These are phyloP conservation scores for Chauna torquata DNA, from an alignment of 2,113 vertebrate species.

Conservation along the genomic window DNA sequence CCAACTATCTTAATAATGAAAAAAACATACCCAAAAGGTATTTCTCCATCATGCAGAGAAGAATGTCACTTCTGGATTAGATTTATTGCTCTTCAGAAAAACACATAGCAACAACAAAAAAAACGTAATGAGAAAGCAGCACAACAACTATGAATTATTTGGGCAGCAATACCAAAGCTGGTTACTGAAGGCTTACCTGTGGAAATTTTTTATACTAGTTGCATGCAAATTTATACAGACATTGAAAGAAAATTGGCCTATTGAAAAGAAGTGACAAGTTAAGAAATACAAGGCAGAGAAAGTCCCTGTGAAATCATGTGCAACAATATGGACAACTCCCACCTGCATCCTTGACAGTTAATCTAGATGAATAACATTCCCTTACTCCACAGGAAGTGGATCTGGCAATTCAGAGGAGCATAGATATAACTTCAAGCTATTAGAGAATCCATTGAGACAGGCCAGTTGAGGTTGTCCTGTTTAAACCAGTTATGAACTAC, in stretches of 20 bases:
- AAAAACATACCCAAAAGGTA: not conserved
- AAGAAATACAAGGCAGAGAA: not conserved
- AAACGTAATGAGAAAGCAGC: not conserved
- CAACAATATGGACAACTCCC: not conserved
- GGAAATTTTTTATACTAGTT: not conserved
- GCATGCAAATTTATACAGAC: not conserved
- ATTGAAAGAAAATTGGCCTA: not conserved
- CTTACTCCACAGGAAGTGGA: not conserved
- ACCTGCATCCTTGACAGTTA: not conserved
- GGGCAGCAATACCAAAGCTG: not conserved
- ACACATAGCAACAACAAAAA: not conserved
- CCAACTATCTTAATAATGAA: not conserved
- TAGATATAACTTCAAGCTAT: not conserved
- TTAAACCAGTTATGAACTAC: not conserved
- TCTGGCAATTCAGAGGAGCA: not conserved
- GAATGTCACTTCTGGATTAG: not conserved
- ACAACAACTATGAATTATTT: not conserved
- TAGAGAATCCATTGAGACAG: not conserved
- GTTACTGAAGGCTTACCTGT: not conserved
- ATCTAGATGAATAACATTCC: not conserved
- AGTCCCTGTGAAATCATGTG: not conserved
- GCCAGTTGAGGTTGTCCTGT: not conserved
- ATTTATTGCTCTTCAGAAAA: not conserved
- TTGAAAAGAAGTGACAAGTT: not conserved
- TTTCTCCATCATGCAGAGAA: not conserved